Evolutionary conservation across 2,888 invertebrate species (phyloP), one percentile per base, ranked within the genome.

Genomic region (Clostera curtula): DNA sequence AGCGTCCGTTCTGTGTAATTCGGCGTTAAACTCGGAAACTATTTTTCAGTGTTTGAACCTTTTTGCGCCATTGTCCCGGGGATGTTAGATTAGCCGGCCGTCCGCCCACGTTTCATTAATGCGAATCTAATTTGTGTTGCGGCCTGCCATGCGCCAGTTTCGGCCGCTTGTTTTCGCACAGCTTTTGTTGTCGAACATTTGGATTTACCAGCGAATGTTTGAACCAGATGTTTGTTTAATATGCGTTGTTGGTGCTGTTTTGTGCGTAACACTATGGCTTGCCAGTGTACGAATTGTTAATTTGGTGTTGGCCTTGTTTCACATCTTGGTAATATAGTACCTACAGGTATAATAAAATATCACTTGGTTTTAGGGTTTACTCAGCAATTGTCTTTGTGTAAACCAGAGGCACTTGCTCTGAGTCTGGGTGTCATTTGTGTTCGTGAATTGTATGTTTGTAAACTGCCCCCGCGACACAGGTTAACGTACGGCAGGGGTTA

Each of bases 51-150:
- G 69, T 65, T 67, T 63, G 63, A 59, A 48, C 59, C 56, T 65
- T 73, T 70, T 69, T 67, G 63, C 57, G 48, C 56, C 56, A 59
- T 70, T 67, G 63, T 70, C 43, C 57, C 47, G 47, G 48, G 51
- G 56, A 59, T 65, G 62, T 63, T 62, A 68, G 64, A 71, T 73
- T 66, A 62, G 66, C 60, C 57, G 52, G 40, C 49, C 50, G 40
- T 59, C 59, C 70, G 66, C 71, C 74, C 69, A 72, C 68, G 70
- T 73, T 73, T 71, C 70, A 69, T 75, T 76, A 77, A 75, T 69
- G 74, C 64, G 75, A 70, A 69, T 73, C 70, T 69, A 73, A 79
- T 72, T 74, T 63, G 56, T 65, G 59, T 72, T 63, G 54, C 49
- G 51, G 56, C 57, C 54, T 55, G 56, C 58, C 56, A n/a, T n/a